These are phyloP conservation scores for Drosophila histrio DNA, from an alignment of 2,888 invertebrate species.

Conservation along the genomic window DNA sequence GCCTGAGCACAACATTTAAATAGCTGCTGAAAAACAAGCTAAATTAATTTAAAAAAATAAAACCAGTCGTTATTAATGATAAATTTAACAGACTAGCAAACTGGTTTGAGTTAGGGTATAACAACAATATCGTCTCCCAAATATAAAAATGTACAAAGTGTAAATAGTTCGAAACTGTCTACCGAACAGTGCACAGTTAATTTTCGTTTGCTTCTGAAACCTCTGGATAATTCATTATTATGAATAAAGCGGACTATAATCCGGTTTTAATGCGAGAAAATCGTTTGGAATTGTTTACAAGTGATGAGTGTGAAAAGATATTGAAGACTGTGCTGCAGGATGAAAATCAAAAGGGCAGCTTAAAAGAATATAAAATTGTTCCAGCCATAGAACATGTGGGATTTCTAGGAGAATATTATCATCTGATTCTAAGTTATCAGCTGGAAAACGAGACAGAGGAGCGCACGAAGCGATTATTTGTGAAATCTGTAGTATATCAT, in stretches of 20 bases:
- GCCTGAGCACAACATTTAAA: too few relatives aligned
- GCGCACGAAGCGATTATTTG: conserved; percentile 61
- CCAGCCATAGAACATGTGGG: conserved; percentile 70
- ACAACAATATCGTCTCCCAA: background rate
- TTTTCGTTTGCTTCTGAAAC: background rate
- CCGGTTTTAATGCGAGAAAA: conserved; percentile 49
- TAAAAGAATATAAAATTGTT: conserved; percentile 54
- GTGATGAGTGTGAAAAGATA: conserved; percentile 64
- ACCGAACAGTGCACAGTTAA: background rate
- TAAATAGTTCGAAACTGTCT: conserved; percentile 15
- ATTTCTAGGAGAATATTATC: conserved; percentile 79
- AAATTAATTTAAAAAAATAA: too few relatives aligned
- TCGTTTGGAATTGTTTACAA: conserved; percentile 60
- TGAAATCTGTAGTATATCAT: conserved; percentile 71
- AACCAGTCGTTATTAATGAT: too few relatives aligned
- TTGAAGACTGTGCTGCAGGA: conserved; percentile 56
- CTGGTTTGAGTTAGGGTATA: background rate
- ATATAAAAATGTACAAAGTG: background rate
- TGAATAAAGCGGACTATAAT: conserved; percentile 39
- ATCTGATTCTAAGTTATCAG: conserved; percentile 64
- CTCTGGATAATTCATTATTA: background rate
- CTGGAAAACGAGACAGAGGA: conserved; percentile 39
- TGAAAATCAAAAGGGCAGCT: conserved; percentile 34
- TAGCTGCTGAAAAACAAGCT: too few relatives aligned
- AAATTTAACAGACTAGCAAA: background rate